A percentile compares a stretch with the other conserved stretches of the same genome.
Conservation (phyloP, 2,888 invertebrate genomes). For the Brassicogethes aeneus region DNA sequence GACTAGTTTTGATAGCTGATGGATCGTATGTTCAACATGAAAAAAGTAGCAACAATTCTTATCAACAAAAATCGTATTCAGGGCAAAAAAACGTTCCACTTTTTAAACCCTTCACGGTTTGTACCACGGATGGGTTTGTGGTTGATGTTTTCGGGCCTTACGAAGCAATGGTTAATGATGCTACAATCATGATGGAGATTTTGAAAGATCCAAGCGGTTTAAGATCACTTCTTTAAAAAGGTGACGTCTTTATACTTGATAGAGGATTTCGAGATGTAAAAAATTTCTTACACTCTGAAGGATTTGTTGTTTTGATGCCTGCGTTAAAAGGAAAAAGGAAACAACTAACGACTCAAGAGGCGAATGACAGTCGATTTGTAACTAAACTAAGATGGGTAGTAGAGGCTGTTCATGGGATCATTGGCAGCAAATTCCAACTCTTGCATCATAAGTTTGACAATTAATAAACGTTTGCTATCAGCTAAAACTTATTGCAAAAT, state of each 20-base stretch:
- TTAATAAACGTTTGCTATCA: no score
- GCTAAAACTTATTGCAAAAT: no score
- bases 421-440: no score
- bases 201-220: slow-evolving; percentile 8
- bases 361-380: no score
- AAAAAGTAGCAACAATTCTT: slow-evolving; percentile 17
- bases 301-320: slow-evolving; percentile 19
- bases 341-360: no score
- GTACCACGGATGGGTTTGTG: slow-evolving; percentile 16
- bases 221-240: slow-evolving; percentile 11
- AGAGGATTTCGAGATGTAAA: slow-evolving; percentile 11
- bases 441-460: no score
- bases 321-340: slow-evolving; percentile 22
- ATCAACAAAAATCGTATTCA: slow-evolving; percentile 14
- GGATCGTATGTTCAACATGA: slow-evolving; percentile 17
- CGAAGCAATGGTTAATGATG: slow-evolving; percentile 15
- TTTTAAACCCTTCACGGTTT: slow-evolving; percentile 18
- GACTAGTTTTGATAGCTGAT: slow-evolving; percentile 13
- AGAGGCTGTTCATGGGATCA: no score
- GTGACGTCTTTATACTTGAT: slow-evolving; percentile 19
- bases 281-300: not conserved
- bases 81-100: slow-evolving; percentile 16
- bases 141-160: slow-evolving; percentile 16
- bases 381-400: no score
- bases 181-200: slow-evolving; percentile 6